Conservation (phyloP, 2,113 vertebrate genomes). For the Dolichotis patagonum region DNA sequence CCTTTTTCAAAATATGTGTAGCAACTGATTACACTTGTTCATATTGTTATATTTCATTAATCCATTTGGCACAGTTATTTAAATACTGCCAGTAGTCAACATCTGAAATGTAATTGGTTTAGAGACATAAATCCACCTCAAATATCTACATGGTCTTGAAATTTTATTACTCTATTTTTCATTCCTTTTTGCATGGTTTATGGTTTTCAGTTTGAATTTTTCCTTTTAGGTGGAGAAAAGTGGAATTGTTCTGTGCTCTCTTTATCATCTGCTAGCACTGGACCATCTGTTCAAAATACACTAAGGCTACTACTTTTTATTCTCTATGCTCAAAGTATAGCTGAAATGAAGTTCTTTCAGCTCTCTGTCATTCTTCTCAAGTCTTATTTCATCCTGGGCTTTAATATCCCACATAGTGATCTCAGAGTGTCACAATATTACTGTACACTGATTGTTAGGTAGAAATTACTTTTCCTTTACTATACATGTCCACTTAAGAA, state of each 20-base stretch:
- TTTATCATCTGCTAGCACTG: neutral
- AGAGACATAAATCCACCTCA: neutral
- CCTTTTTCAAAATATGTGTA: neutral
- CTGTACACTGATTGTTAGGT: neutral
- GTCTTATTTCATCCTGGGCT: neutral
- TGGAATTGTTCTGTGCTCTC: neutral
- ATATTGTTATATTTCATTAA: neutral
- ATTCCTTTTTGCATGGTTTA: neutral
- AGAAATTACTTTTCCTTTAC: neutral
- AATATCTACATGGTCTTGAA: neutral
- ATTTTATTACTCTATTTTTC: neutral
- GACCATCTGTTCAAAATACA: conserved; percentile 43
- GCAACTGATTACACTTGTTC: neutral
- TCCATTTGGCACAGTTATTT: neutral
- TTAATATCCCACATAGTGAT: neutral
- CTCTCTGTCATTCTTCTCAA: neutral
- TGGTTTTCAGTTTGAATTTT: neutral
- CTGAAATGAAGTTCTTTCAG: conserved; percentile 14
- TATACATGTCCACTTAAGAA: neutral
- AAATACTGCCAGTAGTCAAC: neutral
- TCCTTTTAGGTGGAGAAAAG: neutral
- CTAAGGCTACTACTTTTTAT: neutral
- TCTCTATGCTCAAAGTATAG: neutral
- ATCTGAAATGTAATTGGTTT: neutral
- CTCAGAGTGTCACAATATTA: neutral